Conservation (phyloP, 2,113 vertebrate genomes). For the Pangasianodon hypophthalmus region DNA sequence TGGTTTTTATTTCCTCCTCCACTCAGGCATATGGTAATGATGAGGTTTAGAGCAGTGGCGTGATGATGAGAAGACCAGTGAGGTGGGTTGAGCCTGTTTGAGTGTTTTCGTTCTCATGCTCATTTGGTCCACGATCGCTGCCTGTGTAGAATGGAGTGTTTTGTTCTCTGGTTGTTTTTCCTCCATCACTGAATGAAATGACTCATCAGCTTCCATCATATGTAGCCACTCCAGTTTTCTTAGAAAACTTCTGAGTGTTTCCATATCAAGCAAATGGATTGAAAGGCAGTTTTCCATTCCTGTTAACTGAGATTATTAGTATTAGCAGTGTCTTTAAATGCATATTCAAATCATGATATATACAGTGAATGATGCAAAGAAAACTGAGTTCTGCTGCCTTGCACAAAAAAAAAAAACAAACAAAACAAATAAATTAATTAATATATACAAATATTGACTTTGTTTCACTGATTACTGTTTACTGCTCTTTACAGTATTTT, state of each 20-base stretch:
- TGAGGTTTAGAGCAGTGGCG: background rate
- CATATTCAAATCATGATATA: background rate
- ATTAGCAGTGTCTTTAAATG: background rate
- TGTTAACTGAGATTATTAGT: background rate
- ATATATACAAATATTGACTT: too few relatives aligned
- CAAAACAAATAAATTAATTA: too few relatives aligned
- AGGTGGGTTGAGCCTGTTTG: background rate
- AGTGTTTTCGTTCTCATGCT: background rate
- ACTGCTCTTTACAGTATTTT: too few relatives aligned
- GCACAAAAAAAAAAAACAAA: too few relatives aligned
- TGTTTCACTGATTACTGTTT: too few relatives aligned
- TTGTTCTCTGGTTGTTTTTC: slow-evolving; percentile 34
- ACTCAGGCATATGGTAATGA: background rate
- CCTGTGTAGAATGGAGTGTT: background rate
- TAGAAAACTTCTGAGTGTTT: background rate
- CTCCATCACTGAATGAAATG: slow-evolving; percentile 11
- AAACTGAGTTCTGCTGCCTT: too few relatives aligned
- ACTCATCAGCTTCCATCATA: slow-evolving; percentile 3
- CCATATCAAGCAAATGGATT: background rate
- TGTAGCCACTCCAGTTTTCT: background rate
- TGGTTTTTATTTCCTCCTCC: background rate
- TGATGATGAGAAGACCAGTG: background rate
- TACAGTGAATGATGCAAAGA: background rate
- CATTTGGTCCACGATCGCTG: background rate
- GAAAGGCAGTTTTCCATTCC: background rate